Conservation (phyloP, 2,888 invertebrate genomes). For the Sinopyrophorus schimmeli region DNA sequence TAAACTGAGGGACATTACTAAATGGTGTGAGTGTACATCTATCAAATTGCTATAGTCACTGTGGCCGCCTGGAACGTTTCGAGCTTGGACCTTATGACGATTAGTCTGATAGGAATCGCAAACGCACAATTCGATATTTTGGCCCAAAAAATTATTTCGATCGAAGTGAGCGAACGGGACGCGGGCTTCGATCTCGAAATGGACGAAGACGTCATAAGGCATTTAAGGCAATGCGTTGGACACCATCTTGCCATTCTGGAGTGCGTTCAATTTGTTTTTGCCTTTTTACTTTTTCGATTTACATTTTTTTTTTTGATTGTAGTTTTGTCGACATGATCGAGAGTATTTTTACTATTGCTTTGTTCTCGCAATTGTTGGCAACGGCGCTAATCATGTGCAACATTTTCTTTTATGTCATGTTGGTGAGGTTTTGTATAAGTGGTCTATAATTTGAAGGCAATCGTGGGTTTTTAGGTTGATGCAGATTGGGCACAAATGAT, state of each 20-base stretch:
- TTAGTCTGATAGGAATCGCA: conserved; percentile 20
- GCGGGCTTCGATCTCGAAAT: too few species aligned
- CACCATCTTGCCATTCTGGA: conserved; percentile 24
- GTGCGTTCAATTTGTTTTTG: conserved; percentile 1
- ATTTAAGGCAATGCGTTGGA: conserved; percentile 16
- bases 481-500: neutral
- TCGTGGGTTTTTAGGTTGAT: neutral
- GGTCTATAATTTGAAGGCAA: neutral
- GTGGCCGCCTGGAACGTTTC: conserved; percentile 28
- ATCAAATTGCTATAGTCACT: conserved; percentile 19
- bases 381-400: conserved; percentile 28
- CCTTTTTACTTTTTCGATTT: too few species aligned
- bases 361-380: conserved; percentile 26
- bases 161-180: too few species aligned
- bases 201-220: too few species aligned
- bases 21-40: conserved; percentile 24
- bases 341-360: conserved; percentile 17
- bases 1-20: too few species aligned
- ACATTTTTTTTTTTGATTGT: conserved; percentile 3
- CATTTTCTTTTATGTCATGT: conserved; percentile 20
- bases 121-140: conserved; percentile 27
- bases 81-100: conserved; percentile 20
- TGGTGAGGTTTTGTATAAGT: conserved; percentile 12
- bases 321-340: conserved; percentile 22
- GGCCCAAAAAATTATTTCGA: conserved; percentile 12